phyloP scores from a whole-genome alignment of 2,797 vertebrate species.

The Lithobates pipiens region DNA sequence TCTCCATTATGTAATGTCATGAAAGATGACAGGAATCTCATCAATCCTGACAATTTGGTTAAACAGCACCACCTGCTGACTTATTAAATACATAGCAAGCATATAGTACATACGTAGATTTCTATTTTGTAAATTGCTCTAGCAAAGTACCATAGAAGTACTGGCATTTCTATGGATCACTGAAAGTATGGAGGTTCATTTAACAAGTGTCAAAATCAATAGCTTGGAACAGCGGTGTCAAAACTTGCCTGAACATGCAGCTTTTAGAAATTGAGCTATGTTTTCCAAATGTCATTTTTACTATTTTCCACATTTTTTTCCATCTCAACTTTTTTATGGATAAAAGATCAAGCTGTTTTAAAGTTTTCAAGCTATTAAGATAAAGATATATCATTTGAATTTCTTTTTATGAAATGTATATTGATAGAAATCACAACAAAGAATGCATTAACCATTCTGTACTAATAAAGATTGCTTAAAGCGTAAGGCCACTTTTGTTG shows the following conservation, averaged over 20 bases:
- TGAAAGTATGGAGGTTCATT: neutral
- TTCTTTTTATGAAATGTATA: too few species aligned
- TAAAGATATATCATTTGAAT: too few species aligned
- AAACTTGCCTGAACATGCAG: neutral
- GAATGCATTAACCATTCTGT: too few species aligned
- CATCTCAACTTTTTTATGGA: neutral
- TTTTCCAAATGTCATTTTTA: neutral
- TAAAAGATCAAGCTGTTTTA: too few species aligned
- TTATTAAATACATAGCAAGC: slow-evolving; percentile 10
- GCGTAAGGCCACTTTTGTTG: too few species aligned
- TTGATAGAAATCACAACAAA: too few species aligned
- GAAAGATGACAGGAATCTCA: slow-evolving; percentile 14
- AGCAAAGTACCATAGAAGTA: too few species aligned
- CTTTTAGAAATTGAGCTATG: too few species aligned
- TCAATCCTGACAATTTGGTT: slow-evolving; percentile 16
- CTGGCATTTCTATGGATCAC: neutral
- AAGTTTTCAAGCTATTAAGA: too few species aligned
- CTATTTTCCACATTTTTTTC: neutral
- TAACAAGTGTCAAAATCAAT: neutral
- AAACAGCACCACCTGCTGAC: slow-evolving; percentile 50
- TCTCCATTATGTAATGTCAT: slow-evolving; percentile 53
- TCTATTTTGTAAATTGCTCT: neutral
- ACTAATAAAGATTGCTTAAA: too few species aligned
- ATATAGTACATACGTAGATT: neutral
- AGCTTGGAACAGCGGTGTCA: neutral